These are phyloP conservation scores for Amblyjoppa fuscipennis DNA, from an alignment of 2,888 invertebrate genomes.

Conservation along the genomic window DNA sequence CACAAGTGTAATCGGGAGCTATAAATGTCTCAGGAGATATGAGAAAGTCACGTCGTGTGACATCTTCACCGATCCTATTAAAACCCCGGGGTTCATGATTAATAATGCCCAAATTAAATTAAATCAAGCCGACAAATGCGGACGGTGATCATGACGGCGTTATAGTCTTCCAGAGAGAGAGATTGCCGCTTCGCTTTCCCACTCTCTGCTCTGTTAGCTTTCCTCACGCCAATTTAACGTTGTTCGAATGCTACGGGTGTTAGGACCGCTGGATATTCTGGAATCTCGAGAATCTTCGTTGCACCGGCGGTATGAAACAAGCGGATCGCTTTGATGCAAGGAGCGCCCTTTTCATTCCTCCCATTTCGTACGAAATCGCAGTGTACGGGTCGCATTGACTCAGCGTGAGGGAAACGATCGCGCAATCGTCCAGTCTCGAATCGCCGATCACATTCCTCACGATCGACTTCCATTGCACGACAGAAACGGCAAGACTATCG, in stretches of 20 bases:
- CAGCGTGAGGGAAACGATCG: not conserved
- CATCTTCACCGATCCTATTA: constrained; percentile 79
- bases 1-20: constrained; percentile 26
- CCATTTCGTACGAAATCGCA: not conserved
- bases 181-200: constrained; percentile 71
- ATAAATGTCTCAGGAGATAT: constrained; percentile 21
- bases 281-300: constrained; percentile 47
- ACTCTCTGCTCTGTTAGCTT: constrained; percentile 67
- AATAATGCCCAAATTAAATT: constrained; percentile 80
- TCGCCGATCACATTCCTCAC: not conserved
- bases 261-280: constrained; percentile 46
- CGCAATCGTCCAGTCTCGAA: not conserved
- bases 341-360: not conserved
- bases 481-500: not conserved
- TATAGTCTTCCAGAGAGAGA: constrained; percentile 47
- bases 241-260: constrained; percentile 55
- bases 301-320: constrained; percentile 5
- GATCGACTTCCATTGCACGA: not conserved
- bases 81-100: constrained; percentile 77
- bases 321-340: not conserved
- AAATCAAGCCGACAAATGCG: constrained; percentile 80
- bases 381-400: not conserved
- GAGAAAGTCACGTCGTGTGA: constrained; percentile 74
- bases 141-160: constrained; percentile 56
- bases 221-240: constrained; percentile 78